Base-by-base conservation (phyloP, 2,113 vertebrate genomes). In the Podocnemis expansa region DNA sequence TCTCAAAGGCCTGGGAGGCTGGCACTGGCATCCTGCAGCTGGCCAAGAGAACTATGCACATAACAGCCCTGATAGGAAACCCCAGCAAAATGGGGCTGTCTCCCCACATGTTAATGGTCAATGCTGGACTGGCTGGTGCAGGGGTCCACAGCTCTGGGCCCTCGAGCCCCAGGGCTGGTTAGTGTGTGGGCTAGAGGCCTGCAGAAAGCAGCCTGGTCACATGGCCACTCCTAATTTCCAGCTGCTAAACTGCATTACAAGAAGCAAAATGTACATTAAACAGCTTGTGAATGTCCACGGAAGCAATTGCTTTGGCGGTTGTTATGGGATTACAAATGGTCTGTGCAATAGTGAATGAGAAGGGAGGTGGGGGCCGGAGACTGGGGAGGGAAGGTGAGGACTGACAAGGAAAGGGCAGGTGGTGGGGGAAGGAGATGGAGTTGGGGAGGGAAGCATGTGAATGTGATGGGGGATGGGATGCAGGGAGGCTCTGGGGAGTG, bases 211-310 rank as follows among this genome's bases (percentile, higher is more conserved):
- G 84, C 82, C 78, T 1, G 10, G 47, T 92, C 92, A 93, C 43
- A 5, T 94, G 91, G 60, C 41, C 85, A 90, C 89, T 92, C 89
- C 89, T 43, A 52, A 4, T 93, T 91, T 92, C 52, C 93, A 94
- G 92, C 82, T 88, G 93, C 93, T 82, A 90, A 94, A 91, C 80
- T 73, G 82, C 89, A 76, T 85, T 93, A 82, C 76, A 85, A 95
- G 94, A 84, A 96, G 82, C 54, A 88, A 96, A 97, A 81, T 47
- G 76, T 90, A 87, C 84, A 94, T 94, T 85, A 95, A 96, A 94
- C 82, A 91, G 88, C 6, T 45, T 85, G 55, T 0, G 12, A 87
- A 89, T 94, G 93, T 90, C 95, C 91, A 86, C 91, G 82, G 34
- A 22, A 94, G 75, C 10, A 22, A 78, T 63, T 27, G 92, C 94